phyloP scores from a whole-genome alignment of 2,888 invertebrate genomes.

The Tortrix viridana region DNA sequence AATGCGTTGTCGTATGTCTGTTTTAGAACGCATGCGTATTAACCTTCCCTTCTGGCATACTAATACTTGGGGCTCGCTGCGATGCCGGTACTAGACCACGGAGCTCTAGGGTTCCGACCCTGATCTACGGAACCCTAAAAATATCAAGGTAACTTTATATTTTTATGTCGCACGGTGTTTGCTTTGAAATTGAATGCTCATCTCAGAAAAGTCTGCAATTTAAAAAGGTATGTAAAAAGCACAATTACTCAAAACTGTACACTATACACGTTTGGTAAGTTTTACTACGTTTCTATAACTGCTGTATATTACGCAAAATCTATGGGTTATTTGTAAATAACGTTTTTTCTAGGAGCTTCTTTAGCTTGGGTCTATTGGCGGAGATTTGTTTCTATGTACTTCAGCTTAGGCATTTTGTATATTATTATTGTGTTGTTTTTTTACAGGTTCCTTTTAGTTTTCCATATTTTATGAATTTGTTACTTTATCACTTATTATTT shows the following conservation, averaged over 20 bases:
- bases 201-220: slow-evolving; percentile 13
- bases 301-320: slow-evolving; percentile 69
- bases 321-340: slow-evolving; percentile 54
- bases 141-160: slow-evolving; percentile 68
- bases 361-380: slow-evolving; percentile 44
- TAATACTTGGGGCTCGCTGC: slow-evolving; percentile 76
- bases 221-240: slow-evolving; percentile 29
- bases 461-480: not conserved
- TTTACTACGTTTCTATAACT: slow-evolving; percentile 52
- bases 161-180: slow-evolving; percentile 48
- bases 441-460: slow-evolving; percentile 10
- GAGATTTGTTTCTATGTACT: slow-evolving; percentile 16
- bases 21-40: slow-evolving; percentile 85
- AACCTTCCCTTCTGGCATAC: slow-evolving; percentile 85
- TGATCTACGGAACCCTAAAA: slow-evolving; percentile 39
- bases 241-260: slow-evolving; percentile 16
- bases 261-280: slow-evolving; percentile 33
- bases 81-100: slow-evolving; percentile 64
- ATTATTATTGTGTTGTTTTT: slow-evolving; percentile 5
- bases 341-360: slow-evolving; percentile 55
- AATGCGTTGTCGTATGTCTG: slow-evolving; percentile 81
- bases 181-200: slow-evolving; percentile 45
- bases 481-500: too few species aligned
- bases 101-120: slow-evolving; percentile 38
- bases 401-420: slow-evolving; percentile 29